Evolutionary conservation across 2,113 vertebrate genomes (phyloP).

Genomic region (Leucoraja erinaceus): DNA sequence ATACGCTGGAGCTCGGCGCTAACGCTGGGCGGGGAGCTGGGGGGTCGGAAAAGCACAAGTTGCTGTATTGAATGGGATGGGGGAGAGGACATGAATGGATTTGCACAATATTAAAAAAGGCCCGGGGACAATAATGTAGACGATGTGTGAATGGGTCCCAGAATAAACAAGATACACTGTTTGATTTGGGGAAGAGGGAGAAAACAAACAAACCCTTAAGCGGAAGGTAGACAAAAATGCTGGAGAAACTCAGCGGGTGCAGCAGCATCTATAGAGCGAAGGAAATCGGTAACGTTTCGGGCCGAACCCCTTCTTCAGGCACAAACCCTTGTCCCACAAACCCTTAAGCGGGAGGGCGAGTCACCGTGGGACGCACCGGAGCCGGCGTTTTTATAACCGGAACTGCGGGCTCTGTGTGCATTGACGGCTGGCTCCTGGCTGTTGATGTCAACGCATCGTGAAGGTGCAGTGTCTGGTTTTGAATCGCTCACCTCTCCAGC

Average conservation of each 20-base stretch:
- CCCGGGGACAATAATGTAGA: neutral
- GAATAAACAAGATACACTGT: conserved; percentile 6
- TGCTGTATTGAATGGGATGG: neutral
- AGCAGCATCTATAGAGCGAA: too few relatives aligned
- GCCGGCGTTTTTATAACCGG: neutral
- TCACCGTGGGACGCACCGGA: neutral
- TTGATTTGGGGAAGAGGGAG: neutral
- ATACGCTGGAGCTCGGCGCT: neutral
- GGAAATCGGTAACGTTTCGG: too few relatives aligned
- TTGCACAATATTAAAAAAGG: neutral
- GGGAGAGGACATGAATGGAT: neutral
- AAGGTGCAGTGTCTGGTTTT: neutral
- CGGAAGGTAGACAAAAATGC: too few relatives aligned
- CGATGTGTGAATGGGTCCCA: neutral
- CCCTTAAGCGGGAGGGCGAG: neutral
- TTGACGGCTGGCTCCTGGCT: neutral
- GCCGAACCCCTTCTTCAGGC: too few relatives aligned
- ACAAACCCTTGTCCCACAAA: too few relatives aligned
- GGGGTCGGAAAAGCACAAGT: neutral
- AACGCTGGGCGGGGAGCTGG: neutral
- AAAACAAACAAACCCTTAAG: neutral
- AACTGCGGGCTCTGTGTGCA: neutral
- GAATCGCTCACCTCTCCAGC: neutral
- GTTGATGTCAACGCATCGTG: neutral
- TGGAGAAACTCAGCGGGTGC: too few relatives aligned